Conservation (phyloP, 1,140 invertebrate species). For the Myzus persicae region DNA sequence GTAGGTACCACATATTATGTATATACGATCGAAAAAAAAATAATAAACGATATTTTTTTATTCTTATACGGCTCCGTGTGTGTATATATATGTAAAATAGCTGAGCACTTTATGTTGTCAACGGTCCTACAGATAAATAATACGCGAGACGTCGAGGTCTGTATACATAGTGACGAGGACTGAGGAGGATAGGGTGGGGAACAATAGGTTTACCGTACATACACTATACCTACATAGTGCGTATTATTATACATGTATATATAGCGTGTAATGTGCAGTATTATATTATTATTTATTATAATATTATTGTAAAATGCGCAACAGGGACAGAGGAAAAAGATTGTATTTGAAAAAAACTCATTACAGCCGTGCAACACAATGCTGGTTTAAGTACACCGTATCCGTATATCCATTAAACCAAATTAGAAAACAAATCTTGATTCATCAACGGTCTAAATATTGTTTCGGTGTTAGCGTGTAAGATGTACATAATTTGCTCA, state of each 20-base stretch:
- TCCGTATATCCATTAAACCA: background rate
- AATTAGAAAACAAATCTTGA: background rate
- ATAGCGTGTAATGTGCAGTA: background rate
- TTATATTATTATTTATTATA: constrained; percentile 28
- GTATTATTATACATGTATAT: background rate
- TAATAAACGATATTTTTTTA: constrained; percentile 19
- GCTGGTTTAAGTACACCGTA: background rate
- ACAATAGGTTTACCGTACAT: background rate
- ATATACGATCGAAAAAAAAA: constrained; percentile 12
- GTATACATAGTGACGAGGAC: background rate
- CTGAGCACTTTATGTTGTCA: constrained; percentile 37
- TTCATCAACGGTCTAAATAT: background rate
- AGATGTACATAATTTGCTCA: background rate
- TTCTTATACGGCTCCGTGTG: background rate
- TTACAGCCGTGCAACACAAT: background rate
- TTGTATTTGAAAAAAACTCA: constrained; percentile 14
- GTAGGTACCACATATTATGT: background rate
- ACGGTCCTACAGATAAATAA: constrained; percentile 44
- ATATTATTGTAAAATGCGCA: constrained; percentile 4
- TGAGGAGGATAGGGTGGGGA: background rate
- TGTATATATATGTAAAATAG: constrained; percentile 23
- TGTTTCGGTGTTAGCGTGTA: background rate
- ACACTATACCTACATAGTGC: background rate
- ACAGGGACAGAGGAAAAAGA: background rate
- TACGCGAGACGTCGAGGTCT: background rate